Percentiles rank a stretch among this genome's conserved stretches.
Evolutionary conservation across 2,113 vertebrate genomes (phyloP).

Genomic region (Nycticebus coucang): DNA sequence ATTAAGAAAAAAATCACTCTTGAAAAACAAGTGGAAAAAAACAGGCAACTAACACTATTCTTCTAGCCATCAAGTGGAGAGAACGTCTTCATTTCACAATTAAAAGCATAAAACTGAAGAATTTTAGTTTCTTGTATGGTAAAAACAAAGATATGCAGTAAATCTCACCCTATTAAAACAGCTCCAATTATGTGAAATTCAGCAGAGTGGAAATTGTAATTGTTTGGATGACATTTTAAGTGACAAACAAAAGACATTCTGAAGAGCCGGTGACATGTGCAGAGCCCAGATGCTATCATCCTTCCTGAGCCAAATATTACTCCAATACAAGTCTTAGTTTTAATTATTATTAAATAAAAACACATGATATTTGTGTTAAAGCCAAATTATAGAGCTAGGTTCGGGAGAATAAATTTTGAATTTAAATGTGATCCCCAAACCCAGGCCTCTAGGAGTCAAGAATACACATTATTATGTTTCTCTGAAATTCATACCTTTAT

Average conservation of each 20-base stretch:
- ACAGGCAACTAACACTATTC: neutral
- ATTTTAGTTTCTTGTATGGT: neutral
- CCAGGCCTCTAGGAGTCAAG: neutral
- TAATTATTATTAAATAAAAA: constrained; percentile 42
- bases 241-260: constrained; percentile 45
- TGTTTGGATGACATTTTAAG: constrained; percentile 33
- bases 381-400: neutral
- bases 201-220: neutral
- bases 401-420: neutral
- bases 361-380: neutral
- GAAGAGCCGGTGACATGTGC: neutral
- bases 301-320: constrained; percentile 4
- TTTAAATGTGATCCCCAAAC: constrained; percentile 8
- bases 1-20: neutral
- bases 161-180: constrained; percentile 5
- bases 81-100: neutral
- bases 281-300: neutral
- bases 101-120: neutral
- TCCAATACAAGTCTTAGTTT: neutral
- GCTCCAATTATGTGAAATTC: neutral
- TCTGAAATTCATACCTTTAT: constrained; percentile 23
- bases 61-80: neutral
- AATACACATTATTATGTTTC: neutral
- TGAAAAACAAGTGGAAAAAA: neutral
- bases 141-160: neutral